These are phyloP conservation scores for Periophthalmus modestus DNA, from an alignment of 2,113 vertebrate genomes.

Conservation along the genomic window DNA sequence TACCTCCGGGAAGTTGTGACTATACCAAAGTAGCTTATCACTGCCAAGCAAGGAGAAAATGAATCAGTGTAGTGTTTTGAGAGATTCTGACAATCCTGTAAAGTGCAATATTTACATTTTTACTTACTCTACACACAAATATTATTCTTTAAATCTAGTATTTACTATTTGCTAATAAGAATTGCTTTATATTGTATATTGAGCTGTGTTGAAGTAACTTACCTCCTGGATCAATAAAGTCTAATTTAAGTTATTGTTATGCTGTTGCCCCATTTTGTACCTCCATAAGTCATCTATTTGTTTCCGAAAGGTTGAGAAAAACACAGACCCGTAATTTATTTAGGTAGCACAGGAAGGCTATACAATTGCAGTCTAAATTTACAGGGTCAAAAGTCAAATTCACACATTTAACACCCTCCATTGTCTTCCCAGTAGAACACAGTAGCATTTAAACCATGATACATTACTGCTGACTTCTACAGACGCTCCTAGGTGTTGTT, in stretches of 20 bases:
- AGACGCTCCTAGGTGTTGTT: not conserved
- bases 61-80: too few relatives aligned
- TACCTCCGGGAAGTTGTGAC: too few relatives aligned
- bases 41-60: too few relatives aligned
- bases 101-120: too few relatives aligned
- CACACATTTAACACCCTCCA: not conserved
- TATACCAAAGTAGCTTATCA: too few relatives aligned
- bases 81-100: too few relatives aligned
- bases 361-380: not conserved
- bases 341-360: not conserved
- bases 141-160: too few relatives aligned
- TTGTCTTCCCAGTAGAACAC: not conserved
- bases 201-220: not conserved
- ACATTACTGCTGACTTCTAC: not conserved
- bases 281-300: not conserved
- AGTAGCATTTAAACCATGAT: not conserved
- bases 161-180: too few relatives aligned
- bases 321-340: conserved; percentile 13
- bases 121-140: too few relatives aligned
- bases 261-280: not conserved
- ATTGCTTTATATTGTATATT: not conserved
- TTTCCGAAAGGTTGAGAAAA: conserved; percentile 16
- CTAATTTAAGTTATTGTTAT: not conserved
- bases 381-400: conserved; percentile 4
- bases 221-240: not conserved